Conservation (phyloP, 2,113 vertebrate genomes). For the Etheostoma spectabile region DNA sequence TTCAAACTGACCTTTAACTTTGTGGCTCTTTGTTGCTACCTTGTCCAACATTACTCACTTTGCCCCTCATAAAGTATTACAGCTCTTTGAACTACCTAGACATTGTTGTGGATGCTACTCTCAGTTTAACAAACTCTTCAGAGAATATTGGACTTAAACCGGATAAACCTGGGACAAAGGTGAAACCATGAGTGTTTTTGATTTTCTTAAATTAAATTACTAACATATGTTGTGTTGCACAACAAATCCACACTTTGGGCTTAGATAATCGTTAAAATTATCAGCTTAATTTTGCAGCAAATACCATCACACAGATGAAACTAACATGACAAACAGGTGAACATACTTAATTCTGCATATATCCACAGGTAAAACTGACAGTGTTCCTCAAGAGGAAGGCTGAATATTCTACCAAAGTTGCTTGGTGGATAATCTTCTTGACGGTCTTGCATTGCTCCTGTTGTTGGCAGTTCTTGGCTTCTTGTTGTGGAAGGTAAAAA, state of each 20-base stretch:
- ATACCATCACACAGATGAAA: background rate
- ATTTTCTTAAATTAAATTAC: background rate
- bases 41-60: background rate
- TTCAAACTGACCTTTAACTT: background rate
- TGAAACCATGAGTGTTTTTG: slow-evolving; percentile 45
- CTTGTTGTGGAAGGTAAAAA: slow-evolving; percentile 73
- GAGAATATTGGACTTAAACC: slow-evolving; percentile 89
- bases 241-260: background rate
- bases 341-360: background rate
- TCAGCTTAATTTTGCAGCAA: background rate
- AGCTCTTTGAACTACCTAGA: slow-evolving; percentile 91
- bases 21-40: background rate
- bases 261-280: background rate
- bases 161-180: slow-evolving; percentile 82
- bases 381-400: slow-evolving; percentile 86
- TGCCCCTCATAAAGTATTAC: slow-evolving; percentile 85
- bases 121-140: slow-evolving; percentile 84
- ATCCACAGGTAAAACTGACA: slow-evolving; percentile 88
- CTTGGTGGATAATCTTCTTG: slow-evolving; percentile 81
- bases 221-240: background rate
- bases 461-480: slow-evolving; percentile 54
- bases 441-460: slow-evolving; percentile 69
- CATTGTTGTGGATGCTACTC: slow-evolving; percentile 86
- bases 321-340: background rate
- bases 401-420: slow-evolving; percentile 57